Conservation (phyloP, 2,113 vertebrate species). For the Marmota monax region DNA sequence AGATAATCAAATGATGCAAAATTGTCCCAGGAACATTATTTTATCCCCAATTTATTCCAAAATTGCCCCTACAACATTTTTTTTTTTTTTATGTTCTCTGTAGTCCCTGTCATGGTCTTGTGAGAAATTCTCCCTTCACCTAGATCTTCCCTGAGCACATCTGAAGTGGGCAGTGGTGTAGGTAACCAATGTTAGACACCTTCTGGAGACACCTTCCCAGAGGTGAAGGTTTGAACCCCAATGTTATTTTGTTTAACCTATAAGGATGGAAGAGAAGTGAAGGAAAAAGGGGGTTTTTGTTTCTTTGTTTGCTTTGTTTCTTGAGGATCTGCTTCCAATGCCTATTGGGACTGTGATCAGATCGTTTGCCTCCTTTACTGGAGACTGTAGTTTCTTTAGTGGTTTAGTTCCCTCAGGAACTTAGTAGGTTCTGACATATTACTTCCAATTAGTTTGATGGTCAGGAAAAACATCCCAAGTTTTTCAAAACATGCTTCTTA, state of each 20-base stretch:
- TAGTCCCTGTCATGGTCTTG: background rate
- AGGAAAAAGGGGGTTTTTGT: background rate
- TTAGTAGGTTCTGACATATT: background rate
- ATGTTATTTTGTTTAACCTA: background rate
- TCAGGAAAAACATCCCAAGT: background rate
- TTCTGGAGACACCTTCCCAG: background rate
- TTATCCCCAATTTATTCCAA: background rate
- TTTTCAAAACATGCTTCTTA: background rate
- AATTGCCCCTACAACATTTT: background rate
- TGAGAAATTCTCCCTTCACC: background rate
- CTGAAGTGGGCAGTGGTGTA: background rate
- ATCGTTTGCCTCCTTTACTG: background rate
- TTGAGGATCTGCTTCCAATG: background rate
- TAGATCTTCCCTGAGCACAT: background rate
- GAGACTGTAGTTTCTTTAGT: background rate
- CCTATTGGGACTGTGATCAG: background rate
- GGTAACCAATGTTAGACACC: rapidly evolving
- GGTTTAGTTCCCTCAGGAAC: background rate
- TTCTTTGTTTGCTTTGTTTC: no score
- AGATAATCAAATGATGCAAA: background rate
- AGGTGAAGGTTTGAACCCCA: rapidly evolving
- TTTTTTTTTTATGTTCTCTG: background rate
- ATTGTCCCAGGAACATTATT: background rate
- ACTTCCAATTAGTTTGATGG: background rate
- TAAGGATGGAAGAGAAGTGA: background rate